A percentile compares a stretch with the other conserved stretches of the same genome.
These are phyloP conservation scores for Philhelius pedissequus DNA, from an alignment of 2,888 invertebrate species.

Conservation along the genomic window DNA sequence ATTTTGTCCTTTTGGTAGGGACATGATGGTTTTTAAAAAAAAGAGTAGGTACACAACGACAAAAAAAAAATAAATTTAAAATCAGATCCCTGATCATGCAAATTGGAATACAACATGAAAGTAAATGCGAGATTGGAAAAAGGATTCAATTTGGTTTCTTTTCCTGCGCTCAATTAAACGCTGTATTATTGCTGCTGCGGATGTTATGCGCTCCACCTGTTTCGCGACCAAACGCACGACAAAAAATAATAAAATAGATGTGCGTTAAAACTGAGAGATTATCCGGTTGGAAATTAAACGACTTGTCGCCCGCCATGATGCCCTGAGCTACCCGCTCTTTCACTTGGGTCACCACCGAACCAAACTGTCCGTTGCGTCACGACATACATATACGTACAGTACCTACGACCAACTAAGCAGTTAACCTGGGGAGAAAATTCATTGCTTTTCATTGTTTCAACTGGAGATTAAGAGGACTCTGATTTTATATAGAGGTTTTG, in stretches of 20 bases:
- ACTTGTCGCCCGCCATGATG: conserved; percentile 44
- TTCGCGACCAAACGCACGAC: conserved; percentile 17
- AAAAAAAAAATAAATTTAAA: conserved; percentile 42
- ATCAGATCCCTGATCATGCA: conserved; percentile 60
- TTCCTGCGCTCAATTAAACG: conserved; percentile 65
- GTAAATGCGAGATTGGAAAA: conserved; percentile 57
- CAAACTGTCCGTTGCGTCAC: neutral
- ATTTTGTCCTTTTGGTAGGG: neutral
- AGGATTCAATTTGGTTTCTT: conserved; percentile 66
- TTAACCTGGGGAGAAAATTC: conserved; percentile 56
- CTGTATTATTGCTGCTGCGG: conserved; percentile 42
- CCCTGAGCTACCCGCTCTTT: neutral
- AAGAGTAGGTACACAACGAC: no score
- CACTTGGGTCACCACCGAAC: conserved; percentile 5
- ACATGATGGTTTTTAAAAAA: no score
- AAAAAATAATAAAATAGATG: conserved; percentile 34
- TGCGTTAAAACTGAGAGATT: conserved; percentile 57
- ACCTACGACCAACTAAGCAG: no score
- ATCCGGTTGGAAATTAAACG: conserved; percentile 65
- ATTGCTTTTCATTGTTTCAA: conserved; percentile 53
- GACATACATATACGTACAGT: no score
- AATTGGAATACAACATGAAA: conserved; percentile 64
- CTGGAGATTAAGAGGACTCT: conserved; percentile 27
- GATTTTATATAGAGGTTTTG: conserved; percentile 20
- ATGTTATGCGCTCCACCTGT: conserved; percentile 25